Percentiles rank a stretch among this genome's conserved stretches.
These are phyloP conservation scores for Thalassaphorura encarpata DNA, from an alignment of 1,140 invertebrate genomes.

Conservation along the genomic window DNA sequence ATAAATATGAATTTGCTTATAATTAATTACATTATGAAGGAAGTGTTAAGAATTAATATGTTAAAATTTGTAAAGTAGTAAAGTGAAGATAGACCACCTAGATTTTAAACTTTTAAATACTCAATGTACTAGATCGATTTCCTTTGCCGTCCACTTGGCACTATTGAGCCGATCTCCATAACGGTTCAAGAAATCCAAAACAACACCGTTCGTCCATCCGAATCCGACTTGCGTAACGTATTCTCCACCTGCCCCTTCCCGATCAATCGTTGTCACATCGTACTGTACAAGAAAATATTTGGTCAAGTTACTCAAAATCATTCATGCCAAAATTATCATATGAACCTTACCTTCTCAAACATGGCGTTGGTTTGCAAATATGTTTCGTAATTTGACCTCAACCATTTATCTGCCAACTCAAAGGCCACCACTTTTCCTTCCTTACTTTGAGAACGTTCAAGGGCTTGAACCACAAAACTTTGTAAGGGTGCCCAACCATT, in stretches of 20 bases:
- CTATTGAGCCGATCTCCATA: no score
- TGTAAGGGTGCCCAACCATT: slow-evolving; percentile 79
- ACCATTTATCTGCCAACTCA: slow-evolving; percentile 66
- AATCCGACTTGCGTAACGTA: slow-evolving; percentile 81
- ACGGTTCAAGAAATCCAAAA: slow-evolving; percentile 59
- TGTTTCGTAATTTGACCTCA: slow-evolving; percentile 68
- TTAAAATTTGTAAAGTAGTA: no score
- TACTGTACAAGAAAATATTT: slow-evolving; percentile 48
- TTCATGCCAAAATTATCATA: no score
- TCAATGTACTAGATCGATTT: no score
- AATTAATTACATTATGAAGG: no score
- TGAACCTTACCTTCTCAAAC: slow-evolving; percentile 71
- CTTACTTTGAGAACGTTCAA: slow-evolving; percentile 54
- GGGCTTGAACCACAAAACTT: slow-evolving; percentile 62
- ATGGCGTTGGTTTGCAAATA: slow-evolving; percentile 55
- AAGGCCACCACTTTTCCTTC: slow-evolving; percentile 57
- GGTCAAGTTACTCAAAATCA: not conserved
- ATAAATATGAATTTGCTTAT: no score
- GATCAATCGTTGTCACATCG: slow-evolving; percentile 54
- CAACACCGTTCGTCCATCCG: slow-evolving; percentile 87
- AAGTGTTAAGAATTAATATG: no score
- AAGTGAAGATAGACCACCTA: no score
- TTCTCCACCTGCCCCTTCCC: slow-evolving; percentile 75
- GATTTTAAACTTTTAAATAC: no score
- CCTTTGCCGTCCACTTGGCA: no score